Conservation (phyloP, 1,140 invertebrate species). For the Diachasmimorpha longicaudata region DNA sequence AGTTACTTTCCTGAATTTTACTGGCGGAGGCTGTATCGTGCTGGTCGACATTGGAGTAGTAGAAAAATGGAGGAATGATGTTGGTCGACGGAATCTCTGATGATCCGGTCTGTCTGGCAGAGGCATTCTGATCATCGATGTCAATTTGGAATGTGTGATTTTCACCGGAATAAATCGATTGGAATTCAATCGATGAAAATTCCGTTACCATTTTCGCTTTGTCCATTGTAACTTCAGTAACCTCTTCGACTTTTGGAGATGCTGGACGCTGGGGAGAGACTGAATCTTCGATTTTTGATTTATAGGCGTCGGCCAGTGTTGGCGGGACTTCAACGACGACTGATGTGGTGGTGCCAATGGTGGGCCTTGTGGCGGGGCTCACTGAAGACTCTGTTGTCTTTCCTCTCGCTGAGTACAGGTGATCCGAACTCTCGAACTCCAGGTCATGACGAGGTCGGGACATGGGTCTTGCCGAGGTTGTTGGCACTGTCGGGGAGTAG, state of each 20-base stretch:
- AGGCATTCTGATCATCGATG: not conserved
- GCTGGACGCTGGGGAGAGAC: too few species aligned
- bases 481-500: conserved; percentile 54
- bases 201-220: not conserved
- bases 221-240: not conserved
- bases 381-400: not conserved
- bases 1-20: not conserved
- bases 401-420: conserved; percentile 38
- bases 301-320: not conserved
- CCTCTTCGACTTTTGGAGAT: not conserved
- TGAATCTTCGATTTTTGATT: not conserved
- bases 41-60: conserved; percentile 15
- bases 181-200: not conserved
- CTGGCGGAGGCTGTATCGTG: not conserved
- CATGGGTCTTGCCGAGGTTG: conserved; percentile 40
- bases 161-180: not conserved
- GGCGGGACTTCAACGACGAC: not conserved
- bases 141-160: not conserved
- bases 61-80: conserved; percentile 21
- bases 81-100: not conserved
- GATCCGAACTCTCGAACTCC: conserved; percentile 45
- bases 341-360: not conserved
- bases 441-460: conserved; percentile 45
- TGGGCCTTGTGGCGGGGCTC: not conserved
- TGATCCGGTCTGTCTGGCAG: not conserved